A percentile compares a stretch with the other conserved stretches of the same genome.
Conservation (phyloP, 2,113 vertebrate genomes). For the Dipodomys stephensi region DNA sequence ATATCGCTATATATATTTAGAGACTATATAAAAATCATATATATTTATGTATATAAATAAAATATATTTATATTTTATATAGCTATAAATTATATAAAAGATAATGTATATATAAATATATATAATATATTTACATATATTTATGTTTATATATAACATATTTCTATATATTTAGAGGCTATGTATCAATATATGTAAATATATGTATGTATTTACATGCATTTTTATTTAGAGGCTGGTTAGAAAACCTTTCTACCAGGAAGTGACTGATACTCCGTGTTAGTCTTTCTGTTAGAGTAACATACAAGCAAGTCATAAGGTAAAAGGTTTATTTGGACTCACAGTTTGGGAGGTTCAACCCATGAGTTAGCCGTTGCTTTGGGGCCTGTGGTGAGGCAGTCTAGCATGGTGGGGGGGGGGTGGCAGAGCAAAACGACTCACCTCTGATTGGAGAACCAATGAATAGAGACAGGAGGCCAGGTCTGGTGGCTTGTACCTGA, state of each 20-base stretch:
- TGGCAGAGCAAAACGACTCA: not conserved
- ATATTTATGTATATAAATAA: too few relatives aligned
- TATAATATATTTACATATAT: too few relatives aligned
- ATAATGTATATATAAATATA: too few relatives aligned
- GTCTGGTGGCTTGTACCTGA: too few relatives aligned
- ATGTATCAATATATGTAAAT: too few relatives aligned
- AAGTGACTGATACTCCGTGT: not conserved
- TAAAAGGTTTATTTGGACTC: not conserved
- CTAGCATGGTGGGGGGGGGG: not conserved
- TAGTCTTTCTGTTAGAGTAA: not conserved
- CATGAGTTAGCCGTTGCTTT: not conserved
- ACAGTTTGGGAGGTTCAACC: not conserved
- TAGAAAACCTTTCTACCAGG: slow-evolving; percentile 26
- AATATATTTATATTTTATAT: too few relatives aligned
- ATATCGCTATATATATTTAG: not conserved
- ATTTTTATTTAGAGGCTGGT: not conserved
- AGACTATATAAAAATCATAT: not conserved
- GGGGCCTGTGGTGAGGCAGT: not conserved
- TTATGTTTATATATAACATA: too few relatives aligned
- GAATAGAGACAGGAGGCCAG: too few relatives aligned
- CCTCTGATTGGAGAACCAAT: not conserved
- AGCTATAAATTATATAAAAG: too few relatives aligned
- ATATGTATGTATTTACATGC: not conserved
- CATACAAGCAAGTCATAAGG: not conserved
- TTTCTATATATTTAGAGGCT: too few relatives aligned